phyloP scores from a whole-genome alignment of 1,140 invertebrate species.

The Brachionus rotundiformis region DNA sequence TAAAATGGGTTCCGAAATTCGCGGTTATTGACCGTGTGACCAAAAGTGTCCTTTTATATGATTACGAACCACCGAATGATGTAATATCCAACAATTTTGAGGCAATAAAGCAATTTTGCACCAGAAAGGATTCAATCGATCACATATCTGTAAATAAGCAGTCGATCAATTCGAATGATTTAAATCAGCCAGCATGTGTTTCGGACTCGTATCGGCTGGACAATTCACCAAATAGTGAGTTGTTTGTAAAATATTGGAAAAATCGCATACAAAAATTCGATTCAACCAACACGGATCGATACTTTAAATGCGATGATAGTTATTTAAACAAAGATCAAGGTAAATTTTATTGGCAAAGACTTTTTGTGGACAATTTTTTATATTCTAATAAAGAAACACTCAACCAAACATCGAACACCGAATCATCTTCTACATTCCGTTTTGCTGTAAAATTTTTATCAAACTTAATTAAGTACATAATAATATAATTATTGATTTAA shows the following conservation, averaged over 20 bases:
- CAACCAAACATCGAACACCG: constrained; percentile 4
- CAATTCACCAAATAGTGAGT: constrained; percentile 22
- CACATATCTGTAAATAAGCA: background rate
- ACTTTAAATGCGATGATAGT: background rate
- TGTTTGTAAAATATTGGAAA: constrained; percentile 37
- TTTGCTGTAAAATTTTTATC: constrained; percentile 9
- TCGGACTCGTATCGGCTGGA: background rate
- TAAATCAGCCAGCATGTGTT: background rate
- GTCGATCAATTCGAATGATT: background rate
- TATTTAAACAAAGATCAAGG: constrained; percentile 25
- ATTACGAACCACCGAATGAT: constrained; percentile 9
- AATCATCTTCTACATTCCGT: constrained; percentile 32
- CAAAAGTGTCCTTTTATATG: background rate
- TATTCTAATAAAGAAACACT: background rate
- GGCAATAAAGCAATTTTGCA: background rate
- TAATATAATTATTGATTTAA: background rate
- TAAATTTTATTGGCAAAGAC: background rate
- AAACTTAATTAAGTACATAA: background rate
- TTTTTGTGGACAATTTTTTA: background rate
- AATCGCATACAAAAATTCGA: constrained; percentile 15
- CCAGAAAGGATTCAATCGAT: background rate
- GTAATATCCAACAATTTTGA: background rate
- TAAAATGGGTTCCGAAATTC: constrained; percentile 43
- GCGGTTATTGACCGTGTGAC: background rate
- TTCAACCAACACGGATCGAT: background rate